phyloP scores from a whole-genome alignment of 2,888 invertebrate genomes.

The Chorisops tibialis region DNA sequence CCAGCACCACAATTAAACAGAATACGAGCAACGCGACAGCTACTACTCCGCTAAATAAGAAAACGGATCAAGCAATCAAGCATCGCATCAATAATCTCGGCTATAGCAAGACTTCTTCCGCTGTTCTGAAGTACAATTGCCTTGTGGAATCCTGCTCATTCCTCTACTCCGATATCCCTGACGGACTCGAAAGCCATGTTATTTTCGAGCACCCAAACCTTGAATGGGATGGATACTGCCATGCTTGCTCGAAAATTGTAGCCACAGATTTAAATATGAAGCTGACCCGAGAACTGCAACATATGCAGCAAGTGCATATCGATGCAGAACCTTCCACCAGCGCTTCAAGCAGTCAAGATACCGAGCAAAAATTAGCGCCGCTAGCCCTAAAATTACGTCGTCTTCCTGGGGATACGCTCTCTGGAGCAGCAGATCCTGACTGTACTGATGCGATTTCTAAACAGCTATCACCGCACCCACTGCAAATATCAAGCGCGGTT shows the following conservation, averaged over 20 bases:
- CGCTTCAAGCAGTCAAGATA: background rate
- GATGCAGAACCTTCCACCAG: background rate
- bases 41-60: constrained; percentile 43
- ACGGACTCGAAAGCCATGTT: constrained; percentile 46
- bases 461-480: background rate
- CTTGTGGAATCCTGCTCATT: constrained; percentile 44
- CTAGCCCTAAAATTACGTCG: constrained; percentile 47
- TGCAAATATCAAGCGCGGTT: constrained; percentile 3
- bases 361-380: background rate
- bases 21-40: constrained; percentile 33
- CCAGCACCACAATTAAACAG: background rate
- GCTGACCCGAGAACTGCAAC: constrained; percentile 40
- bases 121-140: constrained; percentile 42
- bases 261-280: constrained; percentile 14
- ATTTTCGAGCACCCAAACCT: constrained; percentile 46
- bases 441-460: background rate
- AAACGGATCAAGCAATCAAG: constrained; percentile 35
- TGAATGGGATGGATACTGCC: constrained; percentile 59
- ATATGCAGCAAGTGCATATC: constrained; percentile 40
- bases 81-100: constrained; percentile 43
- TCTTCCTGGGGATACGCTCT: constrained; percentile 54
- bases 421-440: constrained; percentile 32
- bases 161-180: constrained; percentile 42
- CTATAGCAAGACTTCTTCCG: constrained; percentile 33
- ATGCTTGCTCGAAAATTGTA: constrained; percentile 49